Conservation (phyloP, 2,888 invertebrate genomes). For the Dicyrtoma fusca region DNA sequence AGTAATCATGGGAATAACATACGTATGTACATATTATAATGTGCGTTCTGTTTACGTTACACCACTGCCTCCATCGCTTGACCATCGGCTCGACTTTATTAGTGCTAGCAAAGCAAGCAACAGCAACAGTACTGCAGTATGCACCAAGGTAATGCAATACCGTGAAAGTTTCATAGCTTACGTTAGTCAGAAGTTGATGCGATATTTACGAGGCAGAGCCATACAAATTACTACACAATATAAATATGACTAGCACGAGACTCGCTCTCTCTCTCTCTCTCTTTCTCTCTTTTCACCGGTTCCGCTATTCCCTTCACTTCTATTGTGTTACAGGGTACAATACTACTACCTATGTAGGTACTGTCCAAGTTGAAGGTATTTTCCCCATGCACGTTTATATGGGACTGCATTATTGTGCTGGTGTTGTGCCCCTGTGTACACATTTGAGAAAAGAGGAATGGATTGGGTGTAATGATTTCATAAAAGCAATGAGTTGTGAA, state of each 20-base stretch:
- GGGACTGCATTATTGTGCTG: too few species aligned
- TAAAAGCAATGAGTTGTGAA: constrained; percentile 43
- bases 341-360: not conserved
- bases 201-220: constrained; percentile 6
- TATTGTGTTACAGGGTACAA: not conserved
- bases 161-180: too few species aligned
- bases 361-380: too few species aligned
- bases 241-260: constrained; percentile 7
- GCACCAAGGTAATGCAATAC: too few species aligned
- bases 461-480: constrained; percentile 43
- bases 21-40: too few species aligned
- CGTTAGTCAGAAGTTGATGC: not conserved
- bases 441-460: constrained; percentile 22
- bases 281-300: not conserved
- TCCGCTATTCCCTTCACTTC: not conserved
- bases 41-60: too few species aligned
- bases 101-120: too few species aligned
- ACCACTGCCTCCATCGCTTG: too few species aligned
- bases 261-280: not conserved
- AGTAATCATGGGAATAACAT: too few species aligned
- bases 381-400: too few species aligned
- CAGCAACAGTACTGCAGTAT: too few species aligned
- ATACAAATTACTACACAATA: constrained; percentile 26
- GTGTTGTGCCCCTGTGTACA: not conserved
- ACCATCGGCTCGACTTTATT: too few species aligned